A percentile compares a stretch with the other conserved stretches of the same genome.
Evolutionary conservation across 2,113 vertebrate genomes (phyloP).

Genomic region (Turnix velox): DNA sequence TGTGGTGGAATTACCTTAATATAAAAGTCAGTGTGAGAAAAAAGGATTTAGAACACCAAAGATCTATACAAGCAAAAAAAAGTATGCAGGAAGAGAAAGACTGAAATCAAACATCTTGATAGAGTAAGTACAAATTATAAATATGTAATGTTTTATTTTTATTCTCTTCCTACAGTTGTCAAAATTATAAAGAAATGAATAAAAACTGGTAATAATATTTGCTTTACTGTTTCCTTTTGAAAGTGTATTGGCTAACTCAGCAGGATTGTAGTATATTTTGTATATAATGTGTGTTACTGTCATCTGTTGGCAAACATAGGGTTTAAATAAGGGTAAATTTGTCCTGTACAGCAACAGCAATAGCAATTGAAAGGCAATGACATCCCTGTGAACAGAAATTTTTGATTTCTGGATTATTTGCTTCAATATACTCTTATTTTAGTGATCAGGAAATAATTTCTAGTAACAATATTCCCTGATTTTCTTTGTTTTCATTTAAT

Average conservation of each 20-base stretch:
- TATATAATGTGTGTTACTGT: not conserved
- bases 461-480: not conserved
- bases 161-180: not conserved
- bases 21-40: not conserved
- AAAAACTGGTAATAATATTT: not conserved
- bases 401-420: not conserved
- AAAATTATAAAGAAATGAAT: not conserved
- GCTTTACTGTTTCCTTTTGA: not conserved
- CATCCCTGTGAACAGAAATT: not conserved
- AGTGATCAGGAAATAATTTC: not conserved
- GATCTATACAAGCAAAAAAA: not conserved
- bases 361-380: not conserved
- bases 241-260: not conserved
- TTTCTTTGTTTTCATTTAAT: not conserved
- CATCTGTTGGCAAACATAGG: not conserved
- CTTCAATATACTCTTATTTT: not conserved
- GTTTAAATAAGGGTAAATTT: not conserved
- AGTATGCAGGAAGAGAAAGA: not conserved
- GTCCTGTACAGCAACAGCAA: no score
- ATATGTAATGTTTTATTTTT: not conserved
- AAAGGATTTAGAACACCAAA: not conserved
- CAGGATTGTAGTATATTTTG: not conserved
- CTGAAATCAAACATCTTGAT: not conserved
- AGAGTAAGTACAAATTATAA: not conserved
- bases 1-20: not conserved